Base-by-base conservation (phyloP, 2,797 vertebrate species). In the Hyperoplus immaculatus region DNA sequence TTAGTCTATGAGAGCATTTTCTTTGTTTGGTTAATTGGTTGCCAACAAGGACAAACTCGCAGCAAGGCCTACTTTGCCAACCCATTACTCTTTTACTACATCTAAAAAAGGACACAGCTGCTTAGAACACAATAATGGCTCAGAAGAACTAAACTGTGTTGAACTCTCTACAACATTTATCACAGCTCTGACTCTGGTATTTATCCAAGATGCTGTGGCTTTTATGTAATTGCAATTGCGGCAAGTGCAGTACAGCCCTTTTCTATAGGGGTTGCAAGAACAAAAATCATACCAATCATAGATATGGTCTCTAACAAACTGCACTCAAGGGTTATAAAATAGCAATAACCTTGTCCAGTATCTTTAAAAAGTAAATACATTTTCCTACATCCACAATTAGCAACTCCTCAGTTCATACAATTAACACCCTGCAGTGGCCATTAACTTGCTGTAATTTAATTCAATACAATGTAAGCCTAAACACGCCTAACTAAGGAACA, bases 261-360 rank as follows among this genome's bases (percentile, higher is more conserved):
- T 57, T 16, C 47, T 9, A 50, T 41, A 57, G 4, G 2, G 47
- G 16, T 4, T 4, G 4, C 4, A 38, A 47, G 9, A 60, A 65
- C 16, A 21, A 45, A 18, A 15, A 9, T 1, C 38, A 2, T 56
- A 45, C 6, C 16, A 67, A 69, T 50, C 4, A 46, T 13, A 21
- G 12, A 6, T 29, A 56, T 53, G 6, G 39, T 41, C 72, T 61
- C 55, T 47, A 39, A 10, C 8, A 13, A 63, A 39, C 15, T 49
- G 16, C n/a, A 74, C 9, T 10, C 21, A 53, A n/a, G 42, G 38
- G 36, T 49, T 8, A 77, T 4, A 14, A 70, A 68, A 67, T 45
- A 9, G 58, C 5, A 46, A 47, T 8, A 68, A 45, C 14, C 16
- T 5, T 71, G 6, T 29, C n/a, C 61, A 47, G 36, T 36, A 18